A percentile compares a stretch with the other conserved stretches of the same genome.
Evolutionary conservation across 2,113 vertebrate genomes (phyloP).

Genomic region (Austrofundulus limnaeus): DNA sequence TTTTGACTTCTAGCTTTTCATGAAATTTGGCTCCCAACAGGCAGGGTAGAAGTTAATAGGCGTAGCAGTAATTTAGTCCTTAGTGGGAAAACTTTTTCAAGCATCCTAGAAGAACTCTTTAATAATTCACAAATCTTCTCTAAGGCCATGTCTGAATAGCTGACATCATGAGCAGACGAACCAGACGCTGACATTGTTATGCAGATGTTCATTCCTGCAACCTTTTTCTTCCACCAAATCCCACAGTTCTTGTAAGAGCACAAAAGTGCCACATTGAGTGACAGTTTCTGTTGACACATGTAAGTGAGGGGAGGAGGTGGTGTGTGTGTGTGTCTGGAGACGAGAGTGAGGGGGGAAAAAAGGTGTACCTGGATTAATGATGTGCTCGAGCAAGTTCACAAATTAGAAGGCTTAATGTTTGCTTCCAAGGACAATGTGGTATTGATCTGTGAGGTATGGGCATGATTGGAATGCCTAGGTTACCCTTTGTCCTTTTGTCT

Average conservation of each 20-base stretch:
- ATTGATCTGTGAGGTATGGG: constrained; percentile 72
- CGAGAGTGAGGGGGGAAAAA: constrained; percentile 20
- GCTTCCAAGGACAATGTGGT: constrained; percentile 77
- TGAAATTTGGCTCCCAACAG: constrained; percentile 31
- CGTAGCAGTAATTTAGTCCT: constrained; percentile 55
- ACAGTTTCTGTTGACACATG: constrained; percentile 72
- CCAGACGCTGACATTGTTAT: constrained; percentile 72
- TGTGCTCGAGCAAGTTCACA: constrained; percentile 77
- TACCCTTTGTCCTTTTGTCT: constrained; percentile 36
- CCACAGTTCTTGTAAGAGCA: constrained; percentile 52
- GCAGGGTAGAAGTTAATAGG: constrained; percentile 51
- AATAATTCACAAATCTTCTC: constrained; percentile 74
- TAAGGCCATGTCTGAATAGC: constrained; percentile 59
- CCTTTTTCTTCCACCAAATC: constrained; percentile 63
- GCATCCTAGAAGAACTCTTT: constrained; percentile 48
- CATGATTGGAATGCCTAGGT: constrained; percentile 63
- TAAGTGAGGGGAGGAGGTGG: constrained; percentile 47
- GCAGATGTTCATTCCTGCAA: constrained; percentile 70
- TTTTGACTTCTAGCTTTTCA: constrained; percentile 19
- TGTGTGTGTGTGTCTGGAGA: constrained; percentile 19
- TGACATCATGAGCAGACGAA: constrained; percentile 68
- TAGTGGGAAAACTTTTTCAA: constrained; percentile 52
- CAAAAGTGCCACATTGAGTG: constrained; percentile 64
- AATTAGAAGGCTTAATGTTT: constrained; percentile 75
- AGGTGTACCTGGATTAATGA: constrained; percentile 76